These are phyloP conservation scores for Chaenogobius annularis DNA, from an alignment of 2,113 vertebrate species.

Conservation along the genomic window DNA sequence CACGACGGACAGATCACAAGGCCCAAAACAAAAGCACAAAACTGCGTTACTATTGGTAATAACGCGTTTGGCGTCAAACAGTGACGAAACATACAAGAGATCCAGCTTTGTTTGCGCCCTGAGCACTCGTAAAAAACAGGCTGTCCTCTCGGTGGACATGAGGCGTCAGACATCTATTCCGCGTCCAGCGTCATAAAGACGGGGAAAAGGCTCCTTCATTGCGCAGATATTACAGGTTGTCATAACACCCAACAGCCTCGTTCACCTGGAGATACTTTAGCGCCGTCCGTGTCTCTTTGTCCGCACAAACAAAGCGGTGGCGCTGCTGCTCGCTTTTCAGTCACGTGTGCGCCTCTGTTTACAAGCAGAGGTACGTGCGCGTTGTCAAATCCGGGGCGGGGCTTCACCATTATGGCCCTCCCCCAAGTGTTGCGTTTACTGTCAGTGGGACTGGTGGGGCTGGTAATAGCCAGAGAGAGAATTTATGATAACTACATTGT, in stretches of 20 bases:
- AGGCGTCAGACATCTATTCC: slow-evolving; percentile 30
- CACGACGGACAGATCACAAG: slow-evolving; percentile 1
- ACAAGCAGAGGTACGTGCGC: slow-evolving; percentile 78
- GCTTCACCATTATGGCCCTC: slow-evolving; percentile 8
- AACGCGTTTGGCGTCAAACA: not conserved
- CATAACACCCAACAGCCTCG: slow-evolving; percentile 51
- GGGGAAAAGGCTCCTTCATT: not conserved
- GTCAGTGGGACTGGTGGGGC: not conserved
- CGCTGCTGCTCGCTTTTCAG: slow-evolving; percentile 42
- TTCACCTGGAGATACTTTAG: slow-evolving; percentile 33
- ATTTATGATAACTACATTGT: not conserved
- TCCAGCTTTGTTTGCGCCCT: slow-evolving; percentile 42
- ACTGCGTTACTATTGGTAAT: not conserved
- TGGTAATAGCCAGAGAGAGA: not conserved
- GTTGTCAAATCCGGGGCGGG: slow-evolving; percentile 67
- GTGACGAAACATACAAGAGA: slow-evolving; percentile 41
- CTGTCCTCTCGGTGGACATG: slow-evolving; percentile 6
- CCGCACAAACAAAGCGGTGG: slow-evolving; percentile 70
- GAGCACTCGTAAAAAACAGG: slow-evolving; percentile 26
- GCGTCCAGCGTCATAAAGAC: not conserved
- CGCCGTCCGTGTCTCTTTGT: slow-evolving; percentile 58
- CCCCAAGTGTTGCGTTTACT: slow-evolving; percentile 13
- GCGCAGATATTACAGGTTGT: slow-evolving; percentile 26
- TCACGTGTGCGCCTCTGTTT: slow-evolving; percentile 89
- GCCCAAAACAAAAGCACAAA: slow-evolving; percentile 7